Evolutionary conservation across 2,797 vertebrate species (phyloP), one percentile per base, ranked within the genome.

Genomic region (Liparis tanakae): DNA sequence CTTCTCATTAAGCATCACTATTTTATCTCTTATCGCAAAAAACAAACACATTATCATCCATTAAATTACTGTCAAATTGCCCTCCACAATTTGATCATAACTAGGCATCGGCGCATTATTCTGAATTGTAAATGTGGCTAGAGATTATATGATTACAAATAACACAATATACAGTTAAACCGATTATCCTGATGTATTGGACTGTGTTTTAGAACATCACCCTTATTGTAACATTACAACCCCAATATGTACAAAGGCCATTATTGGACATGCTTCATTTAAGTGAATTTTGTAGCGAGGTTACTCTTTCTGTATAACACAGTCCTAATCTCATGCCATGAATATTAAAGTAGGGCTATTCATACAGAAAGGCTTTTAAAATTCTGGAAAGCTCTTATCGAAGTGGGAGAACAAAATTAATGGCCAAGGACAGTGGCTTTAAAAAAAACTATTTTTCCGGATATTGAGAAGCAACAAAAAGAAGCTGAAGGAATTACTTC

Each of bases 321-420:
- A 41, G 59, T 70, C 30, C 62, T 10, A 56, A 69, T 77, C 34
- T 50, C 34, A 64, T 74, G 25, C 57, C 25, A 50, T 48, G 55
- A 81, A 82, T 82, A 69, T 82, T 6, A 81, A 46, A 60, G 59
- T 17, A 41, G 20, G 20, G 33, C 63, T 82, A 51, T 82, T 82
- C 72, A 64, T 77, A 44, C 33, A 0, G 6, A 25, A 22, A 43
- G 1, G 6, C 10, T 62, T 44, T 74, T 25, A 48, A 80, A 73
- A 55, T 58, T 48, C 17, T 70, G 36, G 8, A 44, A 67, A 71
- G 41, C n/a, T 12, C 48, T 86, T 73, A 69, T 57, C n/a, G 43
- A 76, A 70, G 0, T 30, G 14, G 34, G 9, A 55, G 12, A 33
- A 73, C 54, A 72, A 70, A 30, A 63, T 3, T 3, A 46, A 46